Evolutionary conservation across 2,113 vertebrate species (phyloP), one percentile per base, ranked within the genome.

Genomic region (Hystrix brachyura): DNA sequence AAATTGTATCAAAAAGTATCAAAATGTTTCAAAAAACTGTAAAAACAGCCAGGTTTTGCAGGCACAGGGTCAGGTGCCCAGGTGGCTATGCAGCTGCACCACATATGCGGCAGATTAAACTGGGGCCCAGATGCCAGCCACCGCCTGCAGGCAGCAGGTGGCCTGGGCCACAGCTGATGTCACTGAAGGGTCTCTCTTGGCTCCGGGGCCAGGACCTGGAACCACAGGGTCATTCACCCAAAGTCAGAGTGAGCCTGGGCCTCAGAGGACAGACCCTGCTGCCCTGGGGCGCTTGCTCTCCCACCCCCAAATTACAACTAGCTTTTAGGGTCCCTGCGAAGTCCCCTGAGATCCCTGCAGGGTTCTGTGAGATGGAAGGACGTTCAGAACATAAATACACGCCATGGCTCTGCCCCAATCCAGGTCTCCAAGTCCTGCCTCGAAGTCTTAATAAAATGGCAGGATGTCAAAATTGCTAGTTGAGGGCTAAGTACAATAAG

Each of bases 1-100:
- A 98, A 99, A 98, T 96, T 15, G 96, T 80, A 85, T 97, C 97
- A 98, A 98, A 98, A 98, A 96, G 98, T 98, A 98, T 46, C 98
- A 98, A 99, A 98, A 95, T 84, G 95, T 97, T 97, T 95, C 87
- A 96, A 98, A 98, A 95, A 98, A 97, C 81, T 69, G 95, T 97
- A 98, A 97, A 98, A 98, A 95, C 71, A 94, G 62, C 81, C 90
- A 27, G 72, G 38, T 60, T 89, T 65, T 94, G 91, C 84, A 84
- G 80, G 74, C 4, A 21, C 71, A 18, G 4, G 32, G 55, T 14
- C 32, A 62, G 92, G 86, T 80, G 69, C 46, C 78, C 7, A 2
- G 8, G 60, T 15, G 5, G 55, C 53, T 0, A 0, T 18, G 51
- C 88, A 4, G 67, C 9, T 7, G 76, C 19, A 32, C 46, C 32